Evolutionary conservation across 2,113 vertebrate genomes (phyloP).

Genomic region (Muscicapa adusta): DNA sequence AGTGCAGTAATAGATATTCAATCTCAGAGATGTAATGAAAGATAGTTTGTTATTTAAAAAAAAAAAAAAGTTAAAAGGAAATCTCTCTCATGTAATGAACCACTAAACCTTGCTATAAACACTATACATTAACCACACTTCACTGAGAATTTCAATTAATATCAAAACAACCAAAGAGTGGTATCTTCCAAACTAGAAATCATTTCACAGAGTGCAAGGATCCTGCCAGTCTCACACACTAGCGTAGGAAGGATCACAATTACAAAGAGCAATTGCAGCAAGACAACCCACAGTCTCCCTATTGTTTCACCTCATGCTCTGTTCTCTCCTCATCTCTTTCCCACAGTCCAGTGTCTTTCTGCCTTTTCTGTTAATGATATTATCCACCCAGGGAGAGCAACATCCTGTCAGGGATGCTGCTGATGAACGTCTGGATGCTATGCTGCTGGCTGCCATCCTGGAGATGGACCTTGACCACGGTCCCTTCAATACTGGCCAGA

Average conservation of each 20-base stretch:
- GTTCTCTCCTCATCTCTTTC: not conserved
- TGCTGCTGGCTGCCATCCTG: accelerated
- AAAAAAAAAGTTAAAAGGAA: not conserved
- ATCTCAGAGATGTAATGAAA: not conserved
- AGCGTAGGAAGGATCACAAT: not conserved
- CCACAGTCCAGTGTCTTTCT: not conserved
- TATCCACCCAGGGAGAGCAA: not conserved
- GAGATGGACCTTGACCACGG: not conserved
- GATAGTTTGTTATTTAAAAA: not conserved
- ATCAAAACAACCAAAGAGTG: not conserved
- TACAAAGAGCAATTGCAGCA: not conserved
- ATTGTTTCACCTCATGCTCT: not conserved
- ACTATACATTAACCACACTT: not conserved
- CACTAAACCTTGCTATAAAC: not conserved
- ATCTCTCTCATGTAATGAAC: not conserved
- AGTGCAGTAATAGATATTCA: not conserved
- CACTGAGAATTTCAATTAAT: not conserved
- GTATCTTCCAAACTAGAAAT: not conserved
- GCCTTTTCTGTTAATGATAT: not conserved
- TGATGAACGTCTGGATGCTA: not conserved
- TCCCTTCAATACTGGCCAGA: not conserved
- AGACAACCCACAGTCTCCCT: not conserved
- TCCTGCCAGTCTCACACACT: not conserved
- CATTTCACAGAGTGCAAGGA: not conserved
- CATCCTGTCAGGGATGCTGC: not conserved